These are phyloP conservation scores for Lithophane semibrunnea DNA, from an alignment of 2,888 invertebrate genomes.

Conservation along the genomic window DNA sequence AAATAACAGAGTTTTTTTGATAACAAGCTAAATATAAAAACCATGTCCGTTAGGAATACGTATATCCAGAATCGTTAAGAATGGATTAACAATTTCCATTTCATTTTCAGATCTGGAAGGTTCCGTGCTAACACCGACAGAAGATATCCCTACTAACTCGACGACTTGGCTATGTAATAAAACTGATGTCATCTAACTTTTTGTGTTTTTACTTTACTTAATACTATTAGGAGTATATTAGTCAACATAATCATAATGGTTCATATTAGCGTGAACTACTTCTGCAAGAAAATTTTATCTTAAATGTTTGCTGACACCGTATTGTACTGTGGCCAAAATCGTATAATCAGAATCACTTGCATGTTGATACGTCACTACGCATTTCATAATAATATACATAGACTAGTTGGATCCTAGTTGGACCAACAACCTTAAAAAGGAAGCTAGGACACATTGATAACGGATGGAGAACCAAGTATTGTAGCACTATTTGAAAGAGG, in stretches of 20 bases:
- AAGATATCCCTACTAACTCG: slow-evolving; percentile 64
- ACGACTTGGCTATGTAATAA: slow-evolving; percentile 61
- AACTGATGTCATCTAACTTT: background rate
- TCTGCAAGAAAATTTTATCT: background rate
- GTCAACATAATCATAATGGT: background rate
- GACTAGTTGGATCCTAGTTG: background rate
- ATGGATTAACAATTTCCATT: background rate
- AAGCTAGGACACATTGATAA: background rate
- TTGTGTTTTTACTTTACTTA: slow-evolving; percentile 25
- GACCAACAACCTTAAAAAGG: background rate
- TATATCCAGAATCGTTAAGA: background rate
- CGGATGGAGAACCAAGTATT: background rate
- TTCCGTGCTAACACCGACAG: slow-evolving; percentile 71
- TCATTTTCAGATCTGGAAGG: slow-evolving; percentile 71
- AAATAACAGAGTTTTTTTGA: background rate
- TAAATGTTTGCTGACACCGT: background rate
- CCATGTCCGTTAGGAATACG: background rate
- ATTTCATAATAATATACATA: background rate
- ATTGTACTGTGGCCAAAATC: background rate
- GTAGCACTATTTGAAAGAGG: background rate
- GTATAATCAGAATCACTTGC: no score
- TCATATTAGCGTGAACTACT: background rate
- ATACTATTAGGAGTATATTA: background rate
- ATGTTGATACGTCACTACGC: background rate
- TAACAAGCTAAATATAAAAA: background rate